Base-by-base conservation (phyloP, 1,140 invertebrate species). In the Nasonia giraulti region DNA sequence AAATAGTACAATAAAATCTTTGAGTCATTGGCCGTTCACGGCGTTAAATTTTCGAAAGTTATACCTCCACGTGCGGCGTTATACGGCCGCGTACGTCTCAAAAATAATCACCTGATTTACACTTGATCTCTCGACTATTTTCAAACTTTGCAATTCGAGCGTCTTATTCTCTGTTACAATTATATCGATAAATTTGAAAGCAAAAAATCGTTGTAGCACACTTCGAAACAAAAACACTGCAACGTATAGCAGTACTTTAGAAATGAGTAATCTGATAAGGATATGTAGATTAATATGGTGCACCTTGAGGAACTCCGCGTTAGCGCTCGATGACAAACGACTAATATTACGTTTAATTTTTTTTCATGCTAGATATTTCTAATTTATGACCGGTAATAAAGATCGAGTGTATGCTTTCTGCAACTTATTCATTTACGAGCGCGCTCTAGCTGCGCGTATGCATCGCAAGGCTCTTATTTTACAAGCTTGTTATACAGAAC, bases 321-420 rank as follows among this genome's bases (percentile, higher is more conserved):
- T 44, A 37, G 33, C 33, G 33, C 55, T 75, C 17, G 33, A 40
- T 78, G 76, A 84, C 78, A 79, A 62, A 66, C 78, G 78, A 71
- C 69, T 71, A 33, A 71, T 33, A 33, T 71, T 71, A 33, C 69
- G 14, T 33, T 31, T 17, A 71, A 71, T 71, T 71, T 31, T 71
- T 71, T 11, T 71, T 71, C 37, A 37, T 71, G 37, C 73, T 75
- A 75, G 37, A 75, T 75, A 75, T 75, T 31, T 40, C 31, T 75
- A 75, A 75, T 75, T 75, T 75, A 75, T 75, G 20, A 17, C 33
- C 37, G 17, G 73, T 44, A 44, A 75, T 75, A 75, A 75, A 75
- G 33, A 75, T 75, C 20, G 20, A 27, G 31, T 17, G 8, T n/a
- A 44, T 0, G 71, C 31, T 33, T 33, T 33, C 31, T 40, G 73